Conservation (phyloP, 2,797 vertebrate species). For the Peromyscus attwateri region DNA sequence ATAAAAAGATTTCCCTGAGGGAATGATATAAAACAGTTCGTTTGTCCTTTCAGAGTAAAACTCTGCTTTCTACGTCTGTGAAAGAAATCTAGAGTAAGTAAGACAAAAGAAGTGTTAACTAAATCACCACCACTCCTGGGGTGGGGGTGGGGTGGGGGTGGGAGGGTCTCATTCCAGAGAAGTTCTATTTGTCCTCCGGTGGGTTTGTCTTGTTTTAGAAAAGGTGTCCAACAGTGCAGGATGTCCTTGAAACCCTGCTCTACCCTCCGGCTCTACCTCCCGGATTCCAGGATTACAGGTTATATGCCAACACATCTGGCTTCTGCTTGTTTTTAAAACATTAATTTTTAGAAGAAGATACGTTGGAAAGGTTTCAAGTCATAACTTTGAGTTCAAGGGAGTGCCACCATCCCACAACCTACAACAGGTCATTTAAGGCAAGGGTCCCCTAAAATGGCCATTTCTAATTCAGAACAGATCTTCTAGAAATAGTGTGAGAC, state of each 20-base stretch:
- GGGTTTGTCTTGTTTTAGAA: background rate
- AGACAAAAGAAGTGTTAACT: conserved; percentile 70
- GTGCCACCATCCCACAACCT: background rate
- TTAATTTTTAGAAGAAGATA: conserved; percentile 32
- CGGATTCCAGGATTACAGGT: background rate
- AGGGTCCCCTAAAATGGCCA: background rate
- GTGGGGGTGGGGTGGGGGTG: fast-evolving
- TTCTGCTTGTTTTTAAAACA: background rate
- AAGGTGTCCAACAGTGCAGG: background rate
- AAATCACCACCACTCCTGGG: background rate
- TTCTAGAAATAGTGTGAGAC: background rate
- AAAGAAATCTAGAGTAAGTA: conserved; percentile 82
- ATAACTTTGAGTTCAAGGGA: background rate
- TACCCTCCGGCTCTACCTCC: background rate
- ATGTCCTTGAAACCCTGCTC: background rate
- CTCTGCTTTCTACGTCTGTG: conserved; percentile 78
- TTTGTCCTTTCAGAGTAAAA: conserved; percentile 79
- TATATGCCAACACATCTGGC: background rate
- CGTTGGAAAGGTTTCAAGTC: conserved; percentile 12
- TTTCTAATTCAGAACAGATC: background rate
- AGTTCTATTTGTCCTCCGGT: background rate
- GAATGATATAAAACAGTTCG: conserved; percentile 81
- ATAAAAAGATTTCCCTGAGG: conserved; percentile 75
- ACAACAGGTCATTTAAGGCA: background rate
- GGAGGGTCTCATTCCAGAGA: background rate